Evolutionary conservation across 2,888 invertebrate genomes (phyloP).

Genomic region (Acheta domesticus): DNA sequence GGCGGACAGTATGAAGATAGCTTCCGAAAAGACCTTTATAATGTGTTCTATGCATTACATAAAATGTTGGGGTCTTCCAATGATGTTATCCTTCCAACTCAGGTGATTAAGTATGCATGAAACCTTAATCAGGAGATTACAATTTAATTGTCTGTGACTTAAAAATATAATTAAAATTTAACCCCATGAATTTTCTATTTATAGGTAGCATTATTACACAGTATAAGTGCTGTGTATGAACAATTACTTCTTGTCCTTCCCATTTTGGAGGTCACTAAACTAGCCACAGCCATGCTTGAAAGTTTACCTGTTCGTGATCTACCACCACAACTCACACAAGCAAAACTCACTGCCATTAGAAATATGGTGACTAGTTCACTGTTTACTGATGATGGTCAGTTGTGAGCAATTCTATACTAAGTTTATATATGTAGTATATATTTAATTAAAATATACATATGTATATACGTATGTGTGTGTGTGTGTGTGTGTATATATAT

Average conservation of each 20-base stretch:
- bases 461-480: too few species aligned
- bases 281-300: conserved; percentile 77
- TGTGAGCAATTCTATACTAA: not conserved
- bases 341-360: conserved; percentile 77
- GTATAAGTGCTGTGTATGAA: conserved; percentile 79
- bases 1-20: conserved; percentile 87
- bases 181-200: conserved; percentile 27
- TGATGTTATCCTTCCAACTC: conserved; percentile 73
- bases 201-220: conserved; percentile 75
- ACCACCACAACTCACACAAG: conserved; percentile 68
- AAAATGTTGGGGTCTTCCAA: conserved; percentile 69
- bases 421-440: too few species aligned
- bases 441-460: too few species aligned
- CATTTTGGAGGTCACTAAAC: conserved; percentile 71
- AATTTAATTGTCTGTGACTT: not conserved
- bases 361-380: conserved; percentile 71
- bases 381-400: conserved; percentile 66
- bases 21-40: conserved; percentile 76
- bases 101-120: conserved; percentile 51
- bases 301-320: conserved; percentile 62
- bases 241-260: conserved; percentile 60
- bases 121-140: not conserved
- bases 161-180: not conserved
- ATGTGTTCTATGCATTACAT: conserved; percentile 74
- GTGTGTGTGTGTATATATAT: too few species aligned